Conservation (phyloP, 2,797 vertebrate species). For the Anisognathus igniventris region DNA sequence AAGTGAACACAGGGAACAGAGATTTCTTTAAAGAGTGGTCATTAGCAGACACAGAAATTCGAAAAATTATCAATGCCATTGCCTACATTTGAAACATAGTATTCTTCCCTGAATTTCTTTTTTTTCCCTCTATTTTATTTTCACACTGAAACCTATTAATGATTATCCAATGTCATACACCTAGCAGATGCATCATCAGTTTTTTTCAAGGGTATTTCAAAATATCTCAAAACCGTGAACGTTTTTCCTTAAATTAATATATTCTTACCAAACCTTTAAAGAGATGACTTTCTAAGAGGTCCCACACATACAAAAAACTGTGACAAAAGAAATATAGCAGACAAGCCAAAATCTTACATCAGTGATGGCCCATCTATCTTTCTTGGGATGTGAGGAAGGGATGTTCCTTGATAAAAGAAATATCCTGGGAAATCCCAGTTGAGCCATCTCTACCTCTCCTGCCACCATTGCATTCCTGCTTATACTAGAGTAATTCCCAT, state of each 20-base stretch:
- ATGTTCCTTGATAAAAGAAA: neutral
- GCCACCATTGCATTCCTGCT: neutral
- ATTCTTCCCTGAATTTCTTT: neutral
- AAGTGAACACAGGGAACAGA: neutral
- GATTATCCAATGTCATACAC: neutral
- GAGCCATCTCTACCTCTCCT: neutral
- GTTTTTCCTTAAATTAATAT: neutral
- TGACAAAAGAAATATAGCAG: neutral
- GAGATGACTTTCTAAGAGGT: neutral
- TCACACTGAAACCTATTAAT: neutral
- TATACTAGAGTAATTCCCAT: neutral
- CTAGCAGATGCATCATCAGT: rapidly evolving
- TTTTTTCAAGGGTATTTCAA: neutral
- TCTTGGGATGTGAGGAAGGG: neutral
- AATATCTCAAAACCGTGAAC: neutral
- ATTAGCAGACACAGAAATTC: neutral
- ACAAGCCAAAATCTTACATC: neutral
- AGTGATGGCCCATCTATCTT: neutral
- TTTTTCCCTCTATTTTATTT: neutral
- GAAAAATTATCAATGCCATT: neutral
- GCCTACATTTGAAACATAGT: neutral
- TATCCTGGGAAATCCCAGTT: neutral
- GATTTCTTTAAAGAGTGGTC: neutral
- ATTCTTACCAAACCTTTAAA: neutral
- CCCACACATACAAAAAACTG: neutral